Percentiles rank a stretch among this genome's conserved stretches.
Conservation (phyloP, 64 coral and sea anemone species). For the Porites australiensis region DNA sequence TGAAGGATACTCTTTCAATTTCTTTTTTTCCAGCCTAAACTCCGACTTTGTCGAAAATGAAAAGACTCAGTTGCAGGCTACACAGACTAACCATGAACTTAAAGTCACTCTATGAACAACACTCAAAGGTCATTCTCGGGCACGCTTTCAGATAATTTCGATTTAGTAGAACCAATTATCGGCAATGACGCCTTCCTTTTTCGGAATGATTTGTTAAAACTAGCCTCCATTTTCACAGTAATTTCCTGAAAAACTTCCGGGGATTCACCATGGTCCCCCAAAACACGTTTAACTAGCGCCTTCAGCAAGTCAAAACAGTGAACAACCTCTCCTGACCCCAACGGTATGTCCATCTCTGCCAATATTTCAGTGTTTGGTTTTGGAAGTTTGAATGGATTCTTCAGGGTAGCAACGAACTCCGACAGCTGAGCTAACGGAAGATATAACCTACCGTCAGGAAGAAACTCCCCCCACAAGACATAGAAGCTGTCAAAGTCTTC, state of each 20-base stretch:
- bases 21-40: too few relatives aligned
- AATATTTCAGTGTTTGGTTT: constrained; percentile 39
- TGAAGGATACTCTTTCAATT: too few relatives aligned
- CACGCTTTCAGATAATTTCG: background rate
- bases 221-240: constrained; percentile 86
- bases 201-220: constrained; percentile 3
- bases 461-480: constrained; percentile 80
- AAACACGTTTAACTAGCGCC: constrained; percentile 64
- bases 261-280: constrained; percentile 84
- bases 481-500: constrained; percentile 91
- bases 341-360: constrained; percentile 66
- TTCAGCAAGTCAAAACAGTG: constrained; percentile 95
- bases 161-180: background rate
- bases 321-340: constrained; percentile 76
- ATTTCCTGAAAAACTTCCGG: constrained; percentile 85
- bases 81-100: background rate
- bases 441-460: constrained; percentile 80
- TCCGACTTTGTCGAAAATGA: too few relatives aligned
- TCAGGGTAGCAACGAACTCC: constrained; percentile 72
- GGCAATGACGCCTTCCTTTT: background rate
- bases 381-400: constrained; percentile 75
- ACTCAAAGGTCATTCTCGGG: background rate
- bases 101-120: background rate
- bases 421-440: constrained; percentile 75
- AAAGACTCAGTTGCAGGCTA: too few relatives aligned